Evolutionary conservation across 2,113 vertebrate species (phyloP), one percentile per base, ranked within the genome.

Genomic region (Pseudolaguvia tuberculata): DNA sequence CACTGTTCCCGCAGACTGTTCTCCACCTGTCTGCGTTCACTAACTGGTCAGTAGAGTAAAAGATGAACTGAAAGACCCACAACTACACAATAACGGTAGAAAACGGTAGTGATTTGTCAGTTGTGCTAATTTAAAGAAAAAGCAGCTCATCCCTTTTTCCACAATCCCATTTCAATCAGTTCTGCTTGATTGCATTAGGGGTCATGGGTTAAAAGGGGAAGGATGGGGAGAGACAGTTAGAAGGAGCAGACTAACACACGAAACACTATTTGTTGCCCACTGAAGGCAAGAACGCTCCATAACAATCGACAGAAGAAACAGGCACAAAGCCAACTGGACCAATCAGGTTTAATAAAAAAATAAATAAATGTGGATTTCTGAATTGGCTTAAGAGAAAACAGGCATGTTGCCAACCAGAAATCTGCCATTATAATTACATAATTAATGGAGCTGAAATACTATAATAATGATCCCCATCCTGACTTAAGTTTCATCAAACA

Each of bases 401-500:
- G 39, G 29, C n/a, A 81, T 69, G 79, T 81, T 86, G 81, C 75
- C 79, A 70, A 72, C 73, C 83, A 79, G 83, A 48, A 79, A 35
- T 80, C 70, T 69, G 42, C 27, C 72, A 77, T 80, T 76, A 76
- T 71, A 6, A 35, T 35, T 35, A 35, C 31, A 35, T 35, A 35
- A 35, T 35, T 4, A 35, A 35, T 35, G 31, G 8, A n/a, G 52
- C 29, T 77, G 31, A 47, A 61, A 27, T 21, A 25, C 47, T 66
- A 23, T 82, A 78, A 23, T 82, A 78, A 35, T 84, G 83, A 86
- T 78, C 72, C 87, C 82, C 78, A 86, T 84, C 84, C 87, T 83
- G 85, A 73, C 87, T 85, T 85, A 76, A 82, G 83, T 86, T 91
- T 91, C 89, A 91, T 92, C 91, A 92, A 89, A 71, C 86, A 84